Evolutionary conservation across 2,113 vertebrate genomes (phyloP), one percentile per base, ranked within the genome.

Genomic region (Protobothrops flavoviridis): DNA sequence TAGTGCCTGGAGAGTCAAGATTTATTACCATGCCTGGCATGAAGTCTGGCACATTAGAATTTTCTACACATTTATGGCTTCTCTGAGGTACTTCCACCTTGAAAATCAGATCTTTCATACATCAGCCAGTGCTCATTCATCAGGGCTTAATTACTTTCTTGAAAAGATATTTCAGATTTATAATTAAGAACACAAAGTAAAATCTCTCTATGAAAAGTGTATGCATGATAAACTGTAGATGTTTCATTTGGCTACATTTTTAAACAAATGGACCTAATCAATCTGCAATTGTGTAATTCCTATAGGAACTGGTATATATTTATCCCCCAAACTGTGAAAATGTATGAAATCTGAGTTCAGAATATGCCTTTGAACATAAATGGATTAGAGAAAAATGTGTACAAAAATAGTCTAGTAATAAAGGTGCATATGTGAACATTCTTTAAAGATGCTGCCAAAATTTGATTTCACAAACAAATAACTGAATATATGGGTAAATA

Each of bases 121-220:
- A 92, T 91, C 91, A 0, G 3, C 56, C 13, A 0, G 0, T 57
- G 4, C 0, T 17, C n/a, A 45, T 59, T 43, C 89, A 92, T 26
- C 52, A 23, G 12, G 4, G 87, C 2, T 13, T 89, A 39, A 20
- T 2, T 90, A 4, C 50, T 43, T 26, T 12, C 89, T 2, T 29
- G 56, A 92, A 81, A 15, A 2, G 15, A 93, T 81, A 88, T 45
- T 93, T 92, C 50, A 90, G 92, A 57, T 94, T 94, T 87, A 4
- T 69, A 21, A 45, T 94, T 93, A 29, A 91, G 53, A 90, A n/a
- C 90, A 1, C 24, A 64, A 13, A 56, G 39, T 92, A 5, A 85
- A 87, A 1, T 92, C 20, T 94, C 55, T 55, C n/a, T 90, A 13
- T 12, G 92, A 55, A 88, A 9, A 1, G 17, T 94, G 53, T 94